Percentiles rank a stretch among this genome's conserved stretches.
phyloP scores from a whole-genome alignment of 1,140 invertebrate genomes.

The Scaptomyza hsui region DNA sequence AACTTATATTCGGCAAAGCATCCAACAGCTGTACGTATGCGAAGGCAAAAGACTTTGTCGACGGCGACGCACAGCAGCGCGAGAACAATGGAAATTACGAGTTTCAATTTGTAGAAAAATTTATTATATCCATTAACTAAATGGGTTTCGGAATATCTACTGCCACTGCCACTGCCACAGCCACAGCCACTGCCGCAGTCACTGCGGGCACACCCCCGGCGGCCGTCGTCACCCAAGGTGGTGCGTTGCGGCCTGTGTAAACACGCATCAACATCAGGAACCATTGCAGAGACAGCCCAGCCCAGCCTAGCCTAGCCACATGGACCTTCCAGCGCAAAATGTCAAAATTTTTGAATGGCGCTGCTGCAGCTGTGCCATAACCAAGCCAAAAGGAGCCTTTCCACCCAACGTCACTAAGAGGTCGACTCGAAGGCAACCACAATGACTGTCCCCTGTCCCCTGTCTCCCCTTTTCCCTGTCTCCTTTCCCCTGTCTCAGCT shows the following conservation, averaged over 20 bases:
- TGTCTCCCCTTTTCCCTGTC: no score
- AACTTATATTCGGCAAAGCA: conserved; percentile 45
- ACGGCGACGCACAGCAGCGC: conserved; percentile 48
- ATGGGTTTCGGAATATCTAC: conserved; percentile 79
- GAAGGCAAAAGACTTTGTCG: conserved; percentile 26
- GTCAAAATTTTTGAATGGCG: conserved; percentile 78
- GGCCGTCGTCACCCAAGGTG: conserved; percentile 35
- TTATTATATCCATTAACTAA: conserved; percentile 83
- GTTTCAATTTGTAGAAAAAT: conserved; percentile 83
- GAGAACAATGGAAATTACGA: conserved; percentile 83
- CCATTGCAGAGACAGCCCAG: conserved; percentile 32
- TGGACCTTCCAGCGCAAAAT: conserved; percentile 64
- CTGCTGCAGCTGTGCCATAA: conserved; percentile 66
- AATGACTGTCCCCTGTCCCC: conserved; percentile 18
- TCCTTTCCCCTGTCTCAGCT: background rate
- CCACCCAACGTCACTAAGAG: conserved; percentile 22
- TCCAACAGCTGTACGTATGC: background rate
- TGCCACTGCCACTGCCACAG: conserved; percentile 16
- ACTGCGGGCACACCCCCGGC: background rate
- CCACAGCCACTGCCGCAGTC: background rate
- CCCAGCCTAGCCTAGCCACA: conserved; percentile 40
- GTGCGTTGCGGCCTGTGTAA: conserved; percentile 52
- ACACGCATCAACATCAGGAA: conserved; percentile 53
- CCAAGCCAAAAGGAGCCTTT: conserved; percentile 1
- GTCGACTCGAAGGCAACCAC: conserved; percentile 49